phyloP scores from a whole-genome alignment of 2,797 vertebrate species.

The Enteromius afrohamiltoni region DNA sequence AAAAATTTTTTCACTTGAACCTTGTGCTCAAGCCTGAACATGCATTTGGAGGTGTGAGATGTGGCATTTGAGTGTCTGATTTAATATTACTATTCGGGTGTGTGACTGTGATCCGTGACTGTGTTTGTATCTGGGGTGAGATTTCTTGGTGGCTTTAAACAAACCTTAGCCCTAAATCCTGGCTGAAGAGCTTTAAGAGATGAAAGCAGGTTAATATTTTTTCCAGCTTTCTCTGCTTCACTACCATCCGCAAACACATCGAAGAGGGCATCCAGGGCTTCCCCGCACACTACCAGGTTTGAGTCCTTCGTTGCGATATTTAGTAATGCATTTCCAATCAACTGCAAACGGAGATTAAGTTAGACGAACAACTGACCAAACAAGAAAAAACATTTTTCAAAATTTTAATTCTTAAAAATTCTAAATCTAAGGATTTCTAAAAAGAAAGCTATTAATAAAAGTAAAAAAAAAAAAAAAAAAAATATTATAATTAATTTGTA shows the following conservation, averaged over 20 bases:
- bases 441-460: background rate
- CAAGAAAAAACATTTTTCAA: too few species aligned
- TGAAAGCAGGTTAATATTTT: slow-evolving; percentile 84
- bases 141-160: background rate
- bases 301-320: slow-evolving; percentile 85
- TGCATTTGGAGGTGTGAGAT: slow-evolving; percentile 14
- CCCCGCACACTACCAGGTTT: slow-evolving; percentile 90
- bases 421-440: too few species aligned
- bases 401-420: too few species aligned
- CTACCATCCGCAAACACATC: slow-evolving; percentile 96
- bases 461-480: background rate
- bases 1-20: background rate
- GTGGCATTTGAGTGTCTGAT: background rate
- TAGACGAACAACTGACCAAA: background rate
- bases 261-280: slow-evolving; percentile 93
- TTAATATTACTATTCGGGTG: slow-evolving; percentile 4
- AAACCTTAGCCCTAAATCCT: slow-evolving; percentile 91
- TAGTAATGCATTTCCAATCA: slow-evolving; percentile 90
- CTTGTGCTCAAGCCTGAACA: background rate
- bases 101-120: background rate
- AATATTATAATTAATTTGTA: background rate
- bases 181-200: slow-evolving; percentile 90
- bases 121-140: background rate
- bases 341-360: slow-evolving; percentile 69
- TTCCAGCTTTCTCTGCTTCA: slow-evolving; percentile 87